Evolutionary conservation across 2,113 vertebrate genomes (phyloP).

Genomic region (Natator depressus): DNA sequence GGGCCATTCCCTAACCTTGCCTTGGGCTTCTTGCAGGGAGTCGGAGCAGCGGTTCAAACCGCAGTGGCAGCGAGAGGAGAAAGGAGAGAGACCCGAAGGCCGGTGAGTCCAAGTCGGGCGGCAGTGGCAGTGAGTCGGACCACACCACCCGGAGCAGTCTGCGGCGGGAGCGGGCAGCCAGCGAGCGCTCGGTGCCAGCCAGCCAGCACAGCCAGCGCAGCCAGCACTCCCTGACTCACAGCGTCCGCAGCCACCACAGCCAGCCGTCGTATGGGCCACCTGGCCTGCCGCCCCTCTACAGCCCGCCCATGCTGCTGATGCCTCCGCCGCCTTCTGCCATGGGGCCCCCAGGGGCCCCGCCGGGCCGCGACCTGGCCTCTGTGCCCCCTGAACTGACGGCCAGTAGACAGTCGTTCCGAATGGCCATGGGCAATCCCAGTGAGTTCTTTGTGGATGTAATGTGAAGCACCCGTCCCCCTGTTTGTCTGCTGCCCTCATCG

Average conservation of each 20-base stretch:
- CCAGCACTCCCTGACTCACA: constrained; percentile 87
- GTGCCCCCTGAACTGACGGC: constrained; percentile 96
- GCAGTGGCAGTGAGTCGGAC: constrained; percentile 88
- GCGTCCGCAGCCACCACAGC: constrained; percentile 86
- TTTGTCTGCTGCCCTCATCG: constrained; percentile 46
- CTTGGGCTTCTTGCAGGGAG: constrained; percentile 78
- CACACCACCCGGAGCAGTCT: constrained; percentile 83
- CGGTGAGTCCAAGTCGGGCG: constrained; percentile 85
- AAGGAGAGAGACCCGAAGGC: constrained; percentile 82
- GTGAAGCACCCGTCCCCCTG: constrained; percentile 80
- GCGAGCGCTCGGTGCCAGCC: constrained; percentile 81
- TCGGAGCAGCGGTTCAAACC: constrained; percentile 91
- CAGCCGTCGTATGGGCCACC: constrained; percentile 85
- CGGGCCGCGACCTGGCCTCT: constrained; percentile 87
- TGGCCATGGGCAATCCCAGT: constrained; percentile 96
- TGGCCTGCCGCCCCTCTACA: constrained; percentile 84
- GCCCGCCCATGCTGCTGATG: constrained; percentile 85
- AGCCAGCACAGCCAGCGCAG: constrained; percentile 91
- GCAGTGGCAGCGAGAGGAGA: constrained; percentile 84
- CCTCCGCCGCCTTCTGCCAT: constrained; percentile 80
- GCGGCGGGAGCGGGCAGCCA: constrained; percentile 82
- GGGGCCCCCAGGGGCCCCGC: constrained; percentile 87
- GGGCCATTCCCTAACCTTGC: not conserved
- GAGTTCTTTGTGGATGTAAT: constrained; percentile 99
- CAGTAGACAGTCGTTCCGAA: constrained; percentile 95